Conservation (phyloP, 2,888 invertebrate species). For the Exocentrus adspersus region DNA sequence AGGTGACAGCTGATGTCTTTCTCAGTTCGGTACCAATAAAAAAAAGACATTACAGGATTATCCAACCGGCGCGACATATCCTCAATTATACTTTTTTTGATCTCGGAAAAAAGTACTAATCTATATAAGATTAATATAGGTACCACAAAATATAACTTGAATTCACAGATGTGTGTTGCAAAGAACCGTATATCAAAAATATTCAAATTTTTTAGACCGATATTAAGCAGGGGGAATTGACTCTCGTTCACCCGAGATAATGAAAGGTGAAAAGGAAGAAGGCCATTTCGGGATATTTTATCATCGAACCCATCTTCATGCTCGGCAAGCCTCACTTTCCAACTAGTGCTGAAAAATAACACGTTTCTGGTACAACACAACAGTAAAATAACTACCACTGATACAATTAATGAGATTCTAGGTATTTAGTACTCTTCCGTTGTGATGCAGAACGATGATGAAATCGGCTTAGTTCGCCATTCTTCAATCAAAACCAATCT, state of each 20-base stretch:
- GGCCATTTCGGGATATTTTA: constrained; percentile 30
- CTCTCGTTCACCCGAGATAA: constrained; percentile 1
- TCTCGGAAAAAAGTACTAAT: too few relatives aligned
- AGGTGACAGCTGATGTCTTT: not conserved
- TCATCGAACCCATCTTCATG: constrained; percentile 33
- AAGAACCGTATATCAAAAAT: too few relatives aligned
- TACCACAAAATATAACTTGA: too few relatives aligned
- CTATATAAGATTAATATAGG: not conserved
- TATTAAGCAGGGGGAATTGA: not conserved
- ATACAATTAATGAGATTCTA: constrained; percentile 24
- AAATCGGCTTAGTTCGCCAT: too few relatives aligned
- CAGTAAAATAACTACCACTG: constrained; percentile 28
- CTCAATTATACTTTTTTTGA: too few relatives aligned
- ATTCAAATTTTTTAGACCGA: not conserved
- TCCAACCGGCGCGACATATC: too few relatives aligned
- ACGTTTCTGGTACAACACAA: constrained; percentile 35
- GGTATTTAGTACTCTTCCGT: not conserved
- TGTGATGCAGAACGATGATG: not conserved
- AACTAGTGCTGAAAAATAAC: constrained; percentile 37
- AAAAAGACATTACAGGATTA: too few relatives aligned
- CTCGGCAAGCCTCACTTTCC: constrained; percentile 35
- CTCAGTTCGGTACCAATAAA: not conserved
- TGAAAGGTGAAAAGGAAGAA: constrained; percentile 22
- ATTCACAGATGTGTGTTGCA: not conserved
- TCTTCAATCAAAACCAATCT: too few relatives aligned